Percentiles rank a stretch among this genome's conserved stretches.
phyloP scores from a whole-genome alignment of 2,113 vertebrate genomes.

The Alces alces region DNA sequence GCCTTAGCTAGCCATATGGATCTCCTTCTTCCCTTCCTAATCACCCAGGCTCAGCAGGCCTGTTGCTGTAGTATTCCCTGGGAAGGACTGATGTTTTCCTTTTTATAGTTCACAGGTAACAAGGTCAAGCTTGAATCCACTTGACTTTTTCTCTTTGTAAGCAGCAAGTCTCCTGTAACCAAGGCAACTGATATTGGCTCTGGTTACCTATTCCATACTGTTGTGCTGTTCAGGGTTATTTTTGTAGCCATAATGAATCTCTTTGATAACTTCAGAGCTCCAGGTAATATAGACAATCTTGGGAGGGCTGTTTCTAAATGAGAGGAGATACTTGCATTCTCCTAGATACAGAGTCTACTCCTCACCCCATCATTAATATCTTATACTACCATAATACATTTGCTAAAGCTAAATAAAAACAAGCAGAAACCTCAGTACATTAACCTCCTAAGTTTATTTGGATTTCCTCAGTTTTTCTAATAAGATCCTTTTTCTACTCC shows the following conservation, averaged over 20 bases:
- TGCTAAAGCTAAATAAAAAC: neutral
- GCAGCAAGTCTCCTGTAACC: neutral
- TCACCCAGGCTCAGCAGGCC: no score
- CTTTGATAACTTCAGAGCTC: neutral
- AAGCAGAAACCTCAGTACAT: neutral
- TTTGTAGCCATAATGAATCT: neutral
- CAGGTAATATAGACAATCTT: neutral
- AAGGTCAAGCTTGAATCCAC: neutral
- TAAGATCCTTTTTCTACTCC: neutral
- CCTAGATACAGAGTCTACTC: neutral
- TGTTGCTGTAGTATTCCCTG: neutral
- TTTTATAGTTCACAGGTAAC: neutral
- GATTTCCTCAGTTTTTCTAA: neutral
- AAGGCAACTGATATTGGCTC: neutral
- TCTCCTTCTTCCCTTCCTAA: neutral
- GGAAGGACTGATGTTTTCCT: neutral
- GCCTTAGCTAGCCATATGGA: neutral
- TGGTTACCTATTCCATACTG: neutral
- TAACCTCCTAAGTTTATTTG: neutral
- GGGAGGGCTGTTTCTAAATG: neutral
- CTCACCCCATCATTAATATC: neutral
- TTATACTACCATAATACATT: neutral
- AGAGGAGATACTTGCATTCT: neutral
- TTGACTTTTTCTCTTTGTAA: constrained; percentile 22
- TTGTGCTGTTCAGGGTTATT: neutral